phyloP scores from a whole-genome alignment of 2,113 vertebrate genomes.

The Podarcis muralis region DNA sequence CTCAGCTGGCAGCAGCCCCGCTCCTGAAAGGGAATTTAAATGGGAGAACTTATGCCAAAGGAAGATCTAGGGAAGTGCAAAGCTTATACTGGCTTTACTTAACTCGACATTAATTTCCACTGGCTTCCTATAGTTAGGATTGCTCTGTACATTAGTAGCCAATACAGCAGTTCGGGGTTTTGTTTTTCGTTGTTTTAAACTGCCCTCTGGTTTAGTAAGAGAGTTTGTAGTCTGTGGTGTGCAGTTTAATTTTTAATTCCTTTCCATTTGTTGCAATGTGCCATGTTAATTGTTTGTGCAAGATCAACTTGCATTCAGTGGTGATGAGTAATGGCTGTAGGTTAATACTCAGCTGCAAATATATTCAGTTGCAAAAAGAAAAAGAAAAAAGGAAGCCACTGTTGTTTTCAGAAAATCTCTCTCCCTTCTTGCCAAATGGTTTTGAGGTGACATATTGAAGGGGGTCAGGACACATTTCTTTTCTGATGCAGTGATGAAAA shows the following conservation, averaged over 20 bases:
- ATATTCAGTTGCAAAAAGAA: background rate
- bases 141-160: no score
- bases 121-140: no score
- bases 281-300: background rate
- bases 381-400: background rate
- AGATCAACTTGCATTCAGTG: background rate
- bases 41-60: no score
- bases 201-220: background rate
- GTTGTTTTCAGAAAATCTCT: background rate
- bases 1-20: no score
- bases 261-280: background rate
- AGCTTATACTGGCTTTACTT: no score
- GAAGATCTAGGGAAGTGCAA: no score
- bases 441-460: background rate
- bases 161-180: background rate
- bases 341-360: background rate
- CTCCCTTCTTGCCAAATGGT: background rate
- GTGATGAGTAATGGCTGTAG: background rate
- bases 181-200: background rate
- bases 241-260: slow-evolving; percentile 4
- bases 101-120: no score
- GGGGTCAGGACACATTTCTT: background rate
- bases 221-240: background rate
- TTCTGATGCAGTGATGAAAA: background rate
- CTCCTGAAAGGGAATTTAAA: no score